A percentile compares a stretch with the other conserved stretches of the same genome.
phyloP scores from a whole-genome alignment of 2,797 vertebrate genomes.

The Arnoldichthys spilopterus region DNA sequence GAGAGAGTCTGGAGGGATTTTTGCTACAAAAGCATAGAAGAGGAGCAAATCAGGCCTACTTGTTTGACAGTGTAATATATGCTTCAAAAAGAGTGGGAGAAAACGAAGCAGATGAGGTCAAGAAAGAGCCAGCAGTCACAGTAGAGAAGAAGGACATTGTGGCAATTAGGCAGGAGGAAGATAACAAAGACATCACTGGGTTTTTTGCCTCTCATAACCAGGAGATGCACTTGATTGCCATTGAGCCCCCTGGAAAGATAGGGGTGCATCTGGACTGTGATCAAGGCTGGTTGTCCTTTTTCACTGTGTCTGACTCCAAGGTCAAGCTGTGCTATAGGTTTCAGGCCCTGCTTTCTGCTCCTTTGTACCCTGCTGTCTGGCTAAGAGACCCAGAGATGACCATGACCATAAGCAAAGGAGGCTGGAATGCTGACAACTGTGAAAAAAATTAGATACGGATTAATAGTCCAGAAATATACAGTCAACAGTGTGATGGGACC shows the following conservation, averaged over 20 bases:
- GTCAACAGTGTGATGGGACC: too few relatives aligned
- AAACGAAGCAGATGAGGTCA: not conserved
- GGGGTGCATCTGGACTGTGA: slow-evolving; percentile 44
- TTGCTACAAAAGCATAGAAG: not conserved
- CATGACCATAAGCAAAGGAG: slow-evolving; percentile 11
- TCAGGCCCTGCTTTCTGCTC: slow-evolving; percentile 27
- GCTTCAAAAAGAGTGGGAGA: not conserved
- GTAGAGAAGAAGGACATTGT: not conserved
- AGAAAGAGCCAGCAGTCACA: not conserved
- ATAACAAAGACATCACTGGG: slow-evolving; percentile 5
- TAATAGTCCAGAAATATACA: not conserved
- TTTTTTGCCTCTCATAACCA: slow-evolving; percentile 38
- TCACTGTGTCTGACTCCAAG: slow-evolving; percentile 30
- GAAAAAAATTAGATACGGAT: not conserved
- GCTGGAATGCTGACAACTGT: not conserved
- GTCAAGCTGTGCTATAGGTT: slow-evolving; percentile 39
- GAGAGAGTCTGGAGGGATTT: not conserved
- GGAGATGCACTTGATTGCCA: slow-evolving; percentile 21
- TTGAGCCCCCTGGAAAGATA: slow-evolving; percentile 33
- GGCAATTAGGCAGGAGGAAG: too few relatives aligned
- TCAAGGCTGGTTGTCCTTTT: slow-evolving; percentile 35
- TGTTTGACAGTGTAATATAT: not conserved
- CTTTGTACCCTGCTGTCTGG: slow-evolving; percentile 40
- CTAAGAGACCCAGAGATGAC: slow-evolving; percentile 35
- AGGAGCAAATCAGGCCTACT: not conserved